Evolutionary conservation across 2,888 invertebrate genomes (phyloP).

Genomic region (Ichneumoninae sp.): DNA sequence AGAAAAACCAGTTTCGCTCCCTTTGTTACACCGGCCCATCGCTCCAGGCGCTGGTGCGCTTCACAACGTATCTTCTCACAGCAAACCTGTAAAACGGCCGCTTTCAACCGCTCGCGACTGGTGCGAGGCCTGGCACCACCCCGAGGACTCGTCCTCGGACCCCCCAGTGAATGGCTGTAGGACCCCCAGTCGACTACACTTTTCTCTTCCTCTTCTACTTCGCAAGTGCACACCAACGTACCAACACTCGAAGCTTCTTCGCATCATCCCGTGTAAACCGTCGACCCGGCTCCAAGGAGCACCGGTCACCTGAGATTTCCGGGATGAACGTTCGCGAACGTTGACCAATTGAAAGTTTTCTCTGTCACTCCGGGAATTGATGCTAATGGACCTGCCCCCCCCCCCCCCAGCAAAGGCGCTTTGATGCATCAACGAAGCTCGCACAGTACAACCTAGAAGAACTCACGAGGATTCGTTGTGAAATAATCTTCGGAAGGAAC

Average conservation of each 20-base stretch:
- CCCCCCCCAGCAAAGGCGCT: conserved; percentile 17
- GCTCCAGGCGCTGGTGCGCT: conserved; percentile 61
- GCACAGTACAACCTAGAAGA: conserved; percentile 70
- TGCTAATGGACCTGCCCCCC: conserved; percentile 27
- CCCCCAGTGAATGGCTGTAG: conserved; percentile 61
- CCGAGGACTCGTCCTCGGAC: conserved; percentile 54
- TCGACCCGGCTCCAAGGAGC: conserved; percentile 67
- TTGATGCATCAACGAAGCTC: conserved; percentile 44
- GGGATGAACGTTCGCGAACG: conserved; percentile 69
- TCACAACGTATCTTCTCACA: conserved; percentile 84
- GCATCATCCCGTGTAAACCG: conserved; percentile 43
- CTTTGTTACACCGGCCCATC: conserved; percentile 44
- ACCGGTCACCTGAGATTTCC: conserved; percentile 71
- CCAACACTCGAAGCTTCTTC: background rate
- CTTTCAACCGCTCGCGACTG: conserved; percentile 58
- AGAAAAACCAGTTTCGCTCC: conserved; percentile 58
- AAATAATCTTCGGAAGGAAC: conserved; percentile 53
- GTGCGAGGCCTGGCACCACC: conserved; percentile 30
- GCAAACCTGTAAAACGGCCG: conserved; percentile 74
- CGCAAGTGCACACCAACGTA: conserved; percentile 40
- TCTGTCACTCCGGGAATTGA: conserved; percentile 28
- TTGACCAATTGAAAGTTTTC: conserved; percentile 67
- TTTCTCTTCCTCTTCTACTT: conserved; percentile 46
- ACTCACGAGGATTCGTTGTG: conserved; percentile 56
- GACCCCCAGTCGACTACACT: conserved; percentile 72